A percentile compares a stretch with the other conserved stretches of the same genome.
These are phyloP conservation scores for Antechinus flavipes DNA, from an alignment of 2,113 vertebrate species.

Conservation along the genomic window DNA sequence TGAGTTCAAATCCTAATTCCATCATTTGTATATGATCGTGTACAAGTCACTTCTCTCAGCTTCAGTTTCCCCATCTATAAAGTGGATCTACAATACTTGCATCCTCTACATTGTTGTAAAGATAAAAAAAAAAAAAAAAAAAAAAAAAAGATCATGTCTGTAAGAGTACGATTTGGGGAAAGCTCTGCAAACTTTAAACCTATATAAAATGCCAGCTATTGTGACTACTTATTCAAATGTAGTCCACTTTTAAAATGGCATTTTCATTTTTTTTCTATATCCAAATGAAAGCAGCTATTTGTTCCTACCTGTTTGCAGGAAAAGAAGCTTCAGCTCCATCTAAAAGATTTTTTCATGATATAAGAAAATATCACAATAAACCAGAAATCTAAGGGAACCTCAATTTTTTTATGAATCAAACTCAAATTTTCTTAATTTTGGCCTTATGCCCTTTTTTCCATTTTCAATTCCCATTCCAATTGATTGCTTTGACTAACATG, in stretches of 20 bases:
- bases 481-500: background rate
- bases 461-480: background rate
- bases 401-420: background rate
- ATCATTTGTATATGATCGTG: background rate
- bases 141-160: background rate
- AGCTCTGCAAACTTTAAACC: background rate
- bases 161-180: background rate
- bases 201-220: background rate
- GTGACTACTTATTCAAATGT: background rate
- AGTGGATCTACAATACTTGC: background rate
- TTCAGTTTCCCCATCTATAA: background rate
- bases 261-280: background rate
- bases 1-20: background rate
- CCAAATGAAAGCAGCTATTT: background rate
- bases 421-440: background rate
- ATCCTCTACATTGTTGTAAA: background rate
- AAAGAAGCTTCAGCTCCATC: too few species aligned
- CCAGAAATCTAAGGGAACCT: background rate
- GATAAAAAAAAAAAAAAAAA: background rate
- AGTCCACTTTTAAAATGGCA: background rate
- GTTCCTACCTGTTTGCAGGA: background rate
- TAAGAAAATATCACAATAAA: background rate
- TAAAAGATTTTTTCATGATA: background rate
- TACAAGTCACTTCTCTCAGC: background rate
- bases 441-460: background rate